Base-by-base conservation (phyloP, 2,888 invertebrate species). In the Lomographa bimaculata region DNA sequence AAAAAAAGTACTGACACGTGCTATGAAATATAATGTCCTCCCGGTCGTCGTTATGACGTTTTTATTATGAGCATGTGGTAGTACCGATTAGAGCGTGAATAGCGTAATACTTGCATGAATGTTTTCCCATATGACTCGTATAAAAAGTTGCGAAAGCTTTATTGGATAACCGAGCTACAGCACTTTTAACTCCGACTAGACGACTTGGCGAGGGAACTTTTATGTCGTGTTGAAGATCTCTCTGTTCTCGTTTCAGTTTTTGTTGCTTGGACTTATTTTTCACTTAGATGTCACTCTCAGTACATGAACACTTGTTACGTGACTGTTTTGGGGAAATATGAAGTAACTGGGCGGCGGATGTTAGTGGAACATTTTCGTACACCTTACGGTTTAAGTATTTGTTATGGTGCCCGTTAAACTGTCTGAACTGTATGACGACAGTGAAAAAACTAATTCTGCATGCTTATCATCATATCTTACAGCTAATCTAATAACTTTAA, bases 71-170 rank as follows among this genome's bases (percentile, higher is more conserved):
- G 45, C 35, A 25, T 43, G 46, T 40, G 36, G 47, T 39, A 47
- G 49, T 58, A 57, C 57, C 60, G 54, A 64, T 66, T 64, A 62
- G 50, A 50, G 23, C 35, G 9, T 21, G 49, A 46, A 62, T 50
- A 50, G 23, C 35, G 9, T 21, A 50, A 46, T 42, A 27, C 5
- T 38, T 34, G 54, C 50, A 54, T 52, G 52, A 54, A 47, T 51
- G 48, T 59, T 39, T 48, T 64, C 67, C 62, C 64, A 54, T 46
- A 69, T 61, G 69, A 65, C 59, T 64, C 59, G 54, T 68, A 68
- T 77, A 67, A 78, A 65, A 72, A 35, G 21, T 74, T 71, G 59
- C 66, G 64, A 77, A 67, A 73, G 72, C 71, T 71, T 77, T 78
- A 75, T 77, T 71, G 67, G 69, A 68, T 73, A 73, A 64, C 59